Conservation (phyloP, 1,140 invertebrate species). For the Orussus abietinus region DNA sequence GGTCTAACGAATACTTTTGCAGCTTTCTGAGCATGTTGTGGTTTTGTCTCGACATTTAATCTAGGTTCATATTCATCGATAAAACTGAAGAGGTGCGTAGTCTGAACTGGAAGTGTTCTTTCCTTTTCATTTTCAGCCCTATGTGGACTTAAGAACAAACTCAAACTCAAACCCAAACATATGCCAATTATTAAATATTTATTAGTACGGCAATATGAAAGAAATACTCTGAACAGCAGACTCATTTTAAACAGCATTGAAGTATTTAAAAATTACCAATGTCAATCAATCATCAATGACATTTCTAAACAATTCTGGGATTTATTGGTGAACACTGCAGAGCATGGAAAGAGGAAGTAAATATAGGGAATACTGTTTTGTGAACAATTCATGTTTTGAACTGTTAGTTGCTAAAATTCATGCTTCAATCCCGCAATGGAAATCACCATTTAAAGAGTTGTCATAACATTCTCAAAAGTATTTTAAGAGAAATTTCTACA, state of each 20-base stretch:
- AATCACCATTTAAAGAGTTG: too few relatives aligned
- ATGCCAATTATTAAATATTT: conserved; percentile 45
- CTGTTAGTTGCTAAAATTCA: too few relatives aligned
- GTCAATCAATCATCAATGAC: too few relatives aligned
- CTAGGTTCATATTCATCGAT: conserved; percentile 57
- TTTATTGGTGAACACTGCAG: too few relatives aligned
- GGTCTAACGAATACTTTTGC: conserved; percentile 67
- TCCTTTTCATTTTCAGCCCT: conserved; percentile 30
- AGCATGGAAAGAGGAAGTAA: too few relatives aligned
- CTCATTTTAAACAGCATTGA: conserved; percentile 38
- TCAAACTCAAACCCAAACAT: conserved; percentile 45
- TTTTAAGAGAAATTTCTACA: too few relatives aligned
- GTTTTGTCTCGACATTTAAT: conserved; percentile 56
- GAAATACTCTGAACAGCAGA: conserved; percentile 35
- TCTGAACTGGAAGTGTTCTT: conserved; percentile 11
- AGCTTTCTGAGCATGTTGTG: conserved; percentile 50
- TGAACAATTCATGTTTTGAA: too few relatives aligned
- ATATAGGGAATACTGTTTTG: too few relatives aligned
- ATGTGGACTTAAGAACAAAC: conserved; percentile 38
- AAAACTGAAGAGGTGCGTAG: conserved; percentile 20
- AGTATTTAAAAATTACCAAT: too few relatives aligned
- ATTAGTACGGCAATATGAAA: conserved; percentile 41
- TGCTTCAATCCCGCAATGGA: too few relatives aligned
- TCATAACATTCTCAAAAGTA: too few relatives aligned
- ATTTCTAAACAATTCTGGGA: too few relatives aligned